A percentile compares a stretch with the other conserved stretches of the same genome.
Conservation (phyloP, 2,797 vertebrate species). For the Pantherophis vulpinus region DNA sequence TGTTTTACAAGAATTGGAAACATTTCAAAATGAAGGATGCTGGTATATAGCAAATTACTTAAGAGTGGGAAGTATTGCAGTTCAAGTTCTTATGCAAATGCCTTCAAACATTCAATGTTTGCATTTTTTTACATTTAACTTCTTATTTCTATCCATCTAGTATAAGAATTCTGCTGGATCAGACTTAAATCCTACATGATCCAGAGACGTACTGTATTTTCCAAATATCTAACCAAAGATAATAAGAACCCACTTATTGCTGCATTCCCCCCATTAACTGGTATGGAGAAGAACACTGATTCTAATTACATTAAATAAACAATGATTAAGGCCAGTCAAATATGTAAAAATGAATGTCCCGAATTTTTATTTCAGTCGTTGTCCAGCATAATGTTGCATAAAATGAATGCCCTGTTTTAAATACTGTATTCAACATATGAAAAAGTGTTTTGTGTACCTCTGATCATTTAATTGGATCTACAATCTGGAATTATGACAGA, state of each 20-base stretch:
- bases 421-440: neutral
- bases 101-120: neutral
- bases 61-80: neutral
- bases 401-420: neutral
- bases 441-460: neutral
- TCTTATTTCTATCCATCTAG: neutral
- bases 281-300: neutral
- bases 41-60: neutral
- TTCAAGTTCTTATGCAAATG: neutral
- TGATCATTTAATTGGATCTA: neutral
- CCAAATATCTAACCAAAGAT: neutral
- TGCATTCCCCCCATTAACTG: neutral
- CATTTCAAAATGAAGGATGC: neutral
- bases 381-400: neutral
- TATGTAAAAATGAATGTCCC: too few species aligned
- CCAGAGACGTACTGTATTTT: neutral
- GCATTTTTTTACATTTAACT: neutral
- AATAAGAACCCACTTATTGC: neutral
- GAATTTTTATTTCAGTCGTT: neutral
- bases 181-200: neutral
- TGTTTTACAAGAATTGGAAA: neutral
- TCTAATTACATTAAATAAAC: neutral
- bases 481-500: neutral
- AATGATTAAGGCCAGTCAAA: neutral
- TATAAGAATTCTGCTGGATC: neutral